These are phyloP conservation scores for Eupleurogrammus muticus DNA, from an alignment of 2,797 vertebrate genomes.

Conservation along the genomic window DNA sequence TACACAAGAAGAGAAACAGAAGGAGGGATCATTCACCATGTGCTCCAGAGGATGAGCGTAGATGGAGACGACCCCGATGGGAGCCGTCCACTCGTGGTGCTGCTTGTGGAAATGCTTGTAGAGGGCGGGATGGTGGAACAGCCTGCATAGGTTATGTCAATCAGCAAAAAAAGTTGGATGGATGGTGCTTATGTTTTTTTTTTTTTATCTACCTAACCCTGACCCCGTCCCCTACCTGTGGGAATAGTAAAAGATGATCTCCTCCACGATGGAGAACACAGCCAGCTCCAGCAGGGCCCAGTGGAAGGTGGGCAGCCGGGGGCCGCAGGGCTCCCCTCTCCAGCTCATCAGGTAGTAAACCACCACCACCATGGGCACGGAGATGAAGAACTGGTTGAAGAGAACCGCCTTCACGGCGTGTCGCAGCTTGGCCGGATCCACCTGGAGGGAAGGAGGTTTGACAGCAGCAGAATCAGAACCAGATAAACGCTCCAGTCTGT, in stretches of 20 bases:
- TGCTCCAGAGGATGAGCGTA: conserved; percentile 94
- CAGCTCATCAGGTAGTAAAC: conserved; percentile 80
- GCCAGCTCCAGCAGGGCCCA: conserved; percentile 89
- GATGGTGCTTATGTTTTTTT: no score
- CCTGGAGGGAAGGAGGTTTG: conserved; percentile 72
- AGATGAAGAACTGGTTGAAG: conserved; percentile 86
- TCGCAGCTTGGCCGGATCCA: conserved; percentile 85
- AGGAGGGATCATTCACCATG: conserved; percentile 78
- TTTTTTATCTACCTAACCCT: no score
- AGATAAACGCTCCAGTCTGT: background rate
- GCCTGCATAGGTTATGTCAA: conserved; percentile 69
- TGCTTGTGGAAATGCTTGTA: conserved; percentile 93
- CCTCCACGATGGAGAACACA: conserved; percentile 85
- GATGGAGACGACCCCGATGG: conserved; percentile 86
- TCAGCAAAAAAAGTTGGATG: background rate
- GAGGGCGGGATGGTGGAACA: conserved; percentile 89
- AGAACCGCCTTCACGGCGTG: conserved; percentile 77
- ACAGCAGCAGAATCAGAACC: background rate
- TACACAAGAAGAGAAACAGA: background rate
- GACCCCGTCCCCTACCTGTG: conserved; percentile 84
- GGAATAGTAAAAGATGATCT: conserved; percentile 94
- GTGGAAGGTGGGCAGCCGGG: conserved; percentile 91
- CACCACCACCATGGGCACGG: conserved; percentile 83
- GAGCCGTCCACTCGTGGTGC: conserved; percentile 97
- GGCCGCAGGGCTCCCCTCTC: conserved; percentile 84